phyloP scores from a whole-genome alignment of 2,888 invertebrate genomes.

The Tenodera sinensis region DNA sequence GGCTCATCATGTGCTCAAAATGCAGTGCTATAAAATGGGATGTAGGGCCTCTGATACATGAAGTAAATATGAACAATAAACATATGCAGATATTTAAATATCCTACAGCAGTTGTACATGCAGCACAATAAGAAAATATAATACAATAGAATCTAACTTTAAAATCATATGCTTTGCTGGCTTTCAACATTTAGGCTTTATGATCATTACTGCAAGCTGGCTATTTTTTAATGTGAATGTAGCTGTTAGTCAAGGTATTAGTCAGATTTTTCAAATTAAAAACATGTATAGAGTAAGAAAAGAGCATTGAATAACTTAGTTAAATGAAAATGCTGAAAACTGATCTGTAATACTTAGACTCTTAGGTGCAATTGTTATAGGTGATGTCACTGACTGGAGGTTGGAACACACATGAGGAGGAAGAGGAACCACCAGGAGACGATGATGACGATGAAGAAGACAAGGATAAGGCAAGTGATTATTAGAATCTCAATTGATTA shows the following conservation, averaged over 20 bases:
- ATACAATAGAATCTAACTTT: background rate
- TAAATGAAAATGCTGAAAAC: too few species aligned
- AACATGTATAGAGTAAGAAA: too few species aligned
- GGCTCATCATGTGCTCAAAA: too few species aligned
- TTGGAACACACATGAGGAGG: slow-evolving; percentile 53
- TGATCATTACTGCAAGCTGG: background rate
- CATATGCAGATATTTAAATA: background rate
- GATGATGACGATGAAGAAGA: slow-evolving; percentile 90
- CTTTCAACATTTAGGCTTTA: background rate
- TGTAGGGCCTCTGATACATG: too few species aligned
- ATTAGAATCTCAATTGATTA: background rate
- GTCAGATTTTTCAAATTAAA: too few species aligned
- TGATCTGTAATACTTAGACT: too few species aligned
- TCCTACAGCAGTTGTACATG: background rate
- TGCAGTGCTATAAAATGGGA: too few species aligned
- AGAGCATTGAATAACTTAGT: too few species aligned
- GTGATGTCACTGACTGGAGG: slow-evolving; percentile 43
- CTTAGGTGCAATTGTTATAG: slow-evolving; percentile 17
- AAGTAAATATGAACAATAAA: too few species aligned
- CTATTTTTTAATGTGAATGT: background rate
- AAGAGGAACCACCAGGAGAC: slow-evolving; percentile 59
- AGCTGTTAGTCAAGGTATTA: too few species aligned
- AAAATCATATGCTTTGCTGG: background rate
- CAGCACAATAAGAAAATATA: background rate
- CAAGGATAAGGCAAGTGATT: slow-evolving; percentile 66